Percentiles rank a stretch among this genome's conserved stretches.
phyloP scores from a whole-genome alignment of 2,113 vertebrate genomes.

The Strix uralensis region DNA sequence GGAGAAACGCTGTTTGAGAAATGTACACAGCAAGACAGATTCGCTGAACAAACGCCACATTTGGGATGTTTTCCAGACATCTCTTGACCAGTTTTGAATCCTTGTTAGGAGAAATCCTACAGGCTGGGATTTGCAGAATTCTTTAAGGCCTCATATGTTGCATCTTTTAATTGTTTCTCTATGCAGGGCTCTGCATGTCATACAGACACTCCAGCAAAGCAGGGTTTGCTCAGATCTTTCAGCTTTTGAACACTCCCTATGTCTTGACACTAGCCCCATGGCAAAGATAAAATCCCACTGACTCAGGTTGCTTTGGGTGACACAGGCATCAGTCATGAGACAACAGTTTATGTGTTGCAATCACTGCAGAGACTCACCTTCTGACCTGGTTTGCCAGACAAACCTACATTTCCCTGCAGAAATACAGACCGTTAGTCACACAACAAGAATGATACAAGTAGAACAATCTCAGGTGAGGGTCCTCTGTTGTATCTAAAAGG shows the following conservation, averaged over 20 bases:
- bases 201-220: background rate
- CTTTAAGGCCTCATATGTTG: background rate
- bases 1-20: background rate
- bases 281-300: background rate
- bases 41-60: background rate
- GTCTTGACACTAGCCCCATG: background rate
- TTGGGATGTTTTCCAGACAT: background rate
- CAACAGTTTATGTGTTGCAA: fast-evolving
- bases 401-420: conserved; percentile 86
- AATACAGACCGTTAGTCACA: background rate
- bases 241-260: background rate
- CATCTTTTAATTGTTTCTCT: background rate
- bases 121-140: background rate
- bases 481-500: background rate
- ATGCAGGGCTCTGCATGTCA: background rate
- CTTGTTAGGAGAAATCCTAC: background rate
- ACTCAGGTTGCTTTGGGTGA: background rate
- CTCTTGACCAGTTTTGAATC: background rate
- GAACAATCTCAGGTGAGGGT: background rate
- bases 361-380: conserved; percentile 70
- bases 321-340: background rate
- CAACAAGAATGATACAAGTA: background rate
- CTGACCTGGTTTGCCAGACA: conserved; percentile 88
- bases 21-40: fast-evolving
- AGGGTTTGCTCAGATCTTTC: background rate